Base-by-base conservation (phyloP, 2,113 vertebrate genomes). In the Nansenia antarctica region DNA sequence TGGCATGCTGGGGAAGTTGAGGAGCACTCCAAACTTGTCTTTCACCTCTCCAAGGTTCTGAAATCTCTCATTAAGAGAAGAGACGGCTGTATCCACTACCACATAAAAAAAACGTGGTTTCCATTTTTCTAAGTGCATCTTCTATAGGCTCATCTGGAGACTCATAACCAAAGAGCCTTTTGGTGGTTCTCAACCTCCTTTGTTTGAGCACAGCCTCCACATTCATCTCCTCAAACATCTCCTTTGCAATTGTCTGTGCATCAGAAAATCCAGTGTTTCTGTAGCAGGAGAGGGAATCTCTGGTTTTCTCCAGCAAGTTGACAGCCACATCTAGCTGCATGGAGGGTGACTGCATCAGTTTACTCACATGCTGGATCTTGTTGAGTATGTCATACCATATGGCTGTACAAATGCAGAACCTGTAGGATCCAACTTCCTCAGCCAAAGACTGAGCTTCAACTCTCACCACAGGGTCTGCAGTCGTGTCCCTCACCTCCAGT, bases 371-470 rank as follows among this genome's bases (percentile, higher is more conserved):
- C 39, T 72, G 47, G 1, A 68, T 72, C 30, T 52, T 65, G 63
- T 30, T 37, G 5, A 80, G 60, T 18, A 80, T 80, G 65, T 74
- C 66, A 55, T 79, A 74, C 76, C 70, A 74, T 24, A 74, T 58
- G 37, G 35, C 70, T 14, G 53, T 65, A 45, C 70, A 74, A 35
- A 81, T 55, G n/a, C 2, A 63, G 52, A 81, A 69, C 14, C 37
- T 39, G 22, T 64, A 82, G 37, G 73, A 81, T 37, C 68, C 77
- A 45, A 76, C 55, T 61, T 80, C 70, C 65, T 81, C 79, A 47
- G 79, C 65, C 42, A 81, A 64, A 42, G 66, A 67, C 65, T 78
- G 68, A 8, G 74, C 77, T 61, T 80, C 73, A 32, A 26, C 64
- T 57, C 30, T 67, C 15, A 72, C 24, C 11, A 52, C 20, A 53